Evolutionary conservation across 1,140 invertebrate genomes (phyloP), one percentile per base, ranked within the genome.

Genomic region (Calliphora vicina): DNA sequence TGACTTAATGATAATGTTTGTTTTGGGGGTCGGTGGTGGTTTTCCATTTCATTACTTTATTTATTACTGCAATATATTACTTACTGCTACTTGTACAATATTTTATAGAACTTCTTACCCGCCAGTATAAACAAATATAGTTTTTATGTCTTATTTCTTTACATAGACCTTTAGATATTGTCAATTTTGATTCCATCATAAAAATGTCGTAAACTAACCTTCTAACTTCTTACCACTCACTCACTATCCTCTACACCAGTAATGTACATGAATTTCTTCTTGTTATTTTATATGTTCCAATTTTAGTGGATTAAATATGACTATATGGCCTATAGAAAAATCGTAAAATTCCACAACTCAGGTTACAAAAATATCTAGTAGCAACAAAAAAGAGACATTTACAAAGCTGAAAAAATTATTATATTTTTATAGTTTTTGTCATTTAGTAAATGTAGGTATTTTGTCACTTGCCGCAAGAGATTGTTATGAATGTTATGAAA

Each of bases 291-390:
- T 42, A 29, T 78, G 8, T 20, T 78, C 9, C 35, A 43, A 43
- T 78, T 78, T 78, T 78, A 78, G 74, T 78, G 74, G 74, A 78
- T 78, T 78, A 78, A 13, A 78, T 23, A 78, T 45, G n/a, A 45
- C 74, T 78, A 43, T 78, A 78, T 78, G n/a, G 74, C 74, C 74
- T 78, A 78, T 78, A 78, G 74, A 78, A 78, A 78, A 43, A 78
- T 78, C 74, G 74, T 78, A 78, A 78, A 78, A 78, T 67, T 67
- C 17, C 15, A 43, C 17, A 43, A 43, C 74, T 45, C 74, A 45
- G 74, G 74, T 45, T 78, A 45, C 6, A 35, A 10, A 35, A 35
- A 2, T 35, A 8, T 76, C 42, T 45, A 23, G 74, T 43, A 6
- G 17, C 20, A 43, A 78, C 20, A n/a, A 35, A 17, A n/a, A n/a